Evolutionary conservation across 1,140 invertebrate species (phyloP), one percentile per base, ranked within the genome.

Genomic region (Conopomorpha cramerella): DNA sequence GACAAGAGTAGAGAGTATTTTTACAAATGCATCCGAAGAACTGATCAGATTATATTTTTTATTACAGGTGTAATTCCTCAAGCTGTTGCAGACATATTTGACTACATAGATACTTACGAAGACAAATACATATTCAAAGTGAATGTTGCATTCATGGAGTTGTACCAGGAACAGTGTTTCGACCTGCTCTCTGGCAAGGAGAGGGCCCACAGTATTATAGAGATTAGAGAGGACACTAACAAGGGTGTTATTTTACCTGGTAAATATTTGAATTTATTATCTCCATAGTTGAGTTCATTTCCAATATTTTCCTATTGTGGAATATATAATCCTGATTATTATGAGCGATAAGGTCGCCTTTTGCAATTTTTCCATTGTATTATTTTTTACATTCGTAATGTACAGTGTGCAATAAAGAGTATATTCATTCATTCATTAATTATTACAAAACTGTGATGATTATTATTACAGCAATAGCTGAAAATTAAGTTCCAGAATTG

Each of bases 41-140:
- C n/a, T n/a, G n/a, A n/a, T n/a, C 11, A 18, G 27, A 30, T 23
- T 29, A 32, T 30, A 12, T 11, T 38, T 7, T 37, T 81, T 19
- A 59, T 84, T 46, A 71, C 80, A 51, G 95, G 94, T 18, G 84
- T 96, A 2, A 95, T 98, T 46, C 94, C 93, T 1, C 79, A 91
- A 46, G 89, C 92, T 4, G 81, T 96, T 0, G 61, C 83, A 18
- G 88, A 93, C 34, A 93, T 96, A 55, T 97, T 95, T 78, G 60
- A 86, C 15, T 77, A 78, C 37, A 87, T 90, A 10, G 76, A 83
- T 10, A 61, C 84, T n/a, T 71, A 79, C 29, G 66, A 79, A 13
- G 70, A 84, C 33, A 81, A 87, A 10, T 85, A 81, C 49, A 80
- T 85, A 16, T 92, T 88, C 55, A 81, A 79, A 51, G 84, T 96